Evolutionary conservation across 2,888 invertebrate genomes (phyloP).

Genomic region (Eristalinus sepulchralis): DNA sequence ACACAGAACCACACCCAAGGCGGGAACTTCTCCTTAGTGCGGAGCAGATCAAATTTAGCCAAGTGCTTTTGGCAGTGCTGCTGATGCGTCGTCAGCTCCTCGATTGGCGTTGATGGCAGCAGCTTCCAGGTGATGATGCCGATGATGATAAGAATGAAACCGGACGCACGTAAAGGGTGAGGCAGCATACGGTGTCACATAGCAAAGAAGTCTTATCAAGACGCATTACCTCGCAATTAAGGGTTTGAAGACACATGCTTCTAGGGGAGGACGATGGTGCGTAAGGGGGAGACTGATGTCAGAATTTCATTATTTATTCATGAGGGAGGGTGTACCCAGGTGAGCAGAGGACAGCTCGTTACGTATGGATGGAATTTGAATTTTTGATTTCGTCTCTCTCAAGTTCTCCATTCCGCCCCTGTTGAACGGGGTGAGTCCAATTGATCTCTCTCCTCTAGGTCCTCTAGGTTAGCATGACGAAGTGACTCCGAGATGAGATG

Average conservation of each 20-base stretch:
- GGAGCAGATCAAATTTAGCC: constrained; percentile 46
- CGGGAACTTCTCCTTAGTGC: constrained; percentile 51
- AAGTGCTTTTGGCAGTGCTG: constrained; percentile 1
- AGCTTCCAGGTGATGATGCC: constrained; percentile 4
- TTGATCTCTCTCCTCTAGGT: constrained; percentile 18
- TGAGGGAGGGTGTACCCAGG: not conserved
- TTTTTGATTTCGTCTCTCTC: constrained; percentile 42
- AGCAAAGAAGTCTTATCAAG: constrained; percentile 51
- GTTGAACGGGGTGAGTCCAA: not conserved
- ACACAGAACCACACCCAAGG: constrained; percentile 39
- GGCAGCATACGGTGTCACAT: constrained; percentile 21
- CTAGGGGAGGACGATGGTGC: not conserved
- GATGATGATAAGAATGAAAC: not conserved
- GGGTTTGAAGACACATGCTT: constrained; percentile 1
- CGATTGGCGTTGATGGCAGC: not conserved
- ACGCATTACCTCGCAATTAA: constrained; percentile 62
- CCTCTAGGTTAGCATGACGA: not conserved
- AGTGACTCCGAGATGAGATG: constrained; percentile 42
- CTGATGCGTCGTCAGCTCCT: constrained; percentile 1
- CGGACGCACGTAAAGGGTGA: not conserved
- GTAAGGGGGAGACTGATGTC: constrained; percentile 21
- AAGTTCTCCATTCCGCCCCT: not conserved
- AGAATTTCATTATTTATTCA: constrained; percentile 13
- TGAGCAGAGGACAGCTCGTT: constrained; percentile 25
- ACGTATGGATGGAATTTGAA: constrained; percentile 54